Percentiles rank a stretch among this genome's conserved stretches.
Evolutionary conservation across 2,888 invertebrate genomes (phyloP).

Genomic region (Mythimna lalbum): DNA sequence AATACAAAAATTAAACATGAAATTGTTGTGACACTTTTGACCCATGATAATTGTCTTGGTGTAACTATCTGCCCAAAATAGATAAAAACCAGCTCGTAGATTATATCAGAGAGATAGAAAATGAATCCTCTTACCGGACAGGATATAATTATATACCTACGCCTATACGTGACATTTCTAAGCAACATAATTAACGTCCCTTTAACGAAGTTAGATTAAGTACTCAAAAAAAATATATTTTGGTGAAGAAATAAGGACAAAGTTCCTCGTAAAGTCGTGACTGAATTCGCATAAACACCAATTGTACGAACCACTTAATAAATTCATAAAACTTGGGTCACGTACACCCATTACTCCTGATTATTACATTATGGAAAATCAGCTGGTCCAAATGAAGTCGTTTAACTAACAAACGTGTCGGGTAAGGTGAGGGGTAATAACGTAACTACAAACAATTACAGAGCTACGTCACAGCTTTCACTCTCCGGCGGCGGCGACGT

Average conservation of each 20-base stretch:
- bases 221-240: neutral
- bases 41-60: conserved; percentile 9
- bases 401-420: conserved; percentile 52
- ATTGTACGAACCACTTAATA: conserved; percentile 37
- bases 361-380: conserved; percentile 55
- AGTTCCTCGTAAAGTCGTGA: conserved; percentile 8
- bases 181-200: conserved; percentile 5
- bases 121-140: neutral
- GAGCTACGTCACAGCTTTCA: conserved; percentile 56
- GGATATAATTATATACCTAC: neutral
- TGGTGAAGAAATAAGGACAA: neutral
- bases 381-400: conserved; percentile 48
- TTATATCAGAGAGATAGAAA: neutral
- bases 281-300: conserved; percentile 29
- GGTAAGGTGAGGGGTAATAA: conserved; percentile 46
- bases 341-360: conserved; percentile 35
- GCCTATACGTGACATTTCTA: conserved; percentile 10
- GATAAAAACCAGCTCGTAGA: conserved; percentile 12
- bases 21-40: conserved; percentile 4
- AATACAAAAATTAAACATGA: neutral
- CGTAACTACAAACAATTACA: conserved; percentile 61
- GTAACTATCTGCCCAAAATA: neutral
- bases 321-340: conserved; percentile 42
- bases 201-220: neutral
- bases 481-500: conserved; percentile 57